Conservation (phyloP, 2,113 vertebrate genomes). For the Chascanopsetta lugubris region DNA sequence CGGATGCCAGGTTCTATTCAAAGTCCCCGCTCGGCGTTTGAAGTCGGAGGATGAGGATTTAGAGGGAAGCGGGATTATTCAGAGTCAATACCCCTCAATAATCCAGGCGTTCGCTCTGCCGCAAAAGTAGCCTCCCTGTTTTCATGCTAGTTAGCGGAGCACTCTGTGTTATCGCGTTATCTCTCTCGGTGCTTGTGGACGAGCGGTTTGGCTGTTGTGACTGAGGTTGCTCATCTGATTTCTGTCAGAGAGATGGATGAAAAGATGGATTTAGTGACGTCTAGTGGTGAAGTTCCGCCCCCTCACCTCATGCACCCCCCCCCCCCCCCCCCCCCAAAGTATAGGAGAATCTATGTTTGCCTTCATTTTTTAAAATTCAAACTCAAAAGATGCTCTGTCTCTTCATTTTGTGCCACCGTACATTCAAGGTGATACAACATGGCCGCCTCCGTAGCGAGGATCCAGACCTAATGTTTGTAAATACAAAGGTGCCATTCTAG, state of each 20-base stretch:
- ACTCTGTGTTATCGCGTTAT: constrained; percentile 25
- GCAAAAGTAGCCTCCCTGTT: constrained; percentile 43
- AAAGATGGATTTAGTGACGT: constrained; percentile 1
- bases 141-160: constrained; percentile 21
- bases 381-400: too few relatives aligned
- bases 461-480: too few relatives aligned
- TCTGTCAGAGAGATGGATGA: constrained; percentile 1
- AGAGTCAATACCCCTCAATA: constrained; percentile 74
- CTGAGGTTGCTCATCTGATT: background rate
- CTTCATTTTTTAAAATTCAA: too few relatives aligned
- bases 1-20: constrained; percentile 74
- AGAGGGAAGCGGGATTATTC: constrained; percentile 75
- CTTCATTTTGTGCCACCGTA: too few relatives aligned
- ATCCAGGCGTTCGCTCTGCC: constrained; percentile 55
- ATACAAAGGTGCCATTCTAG: too few relatives aligned
- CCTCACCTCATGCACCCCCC: too few relatives aligned
- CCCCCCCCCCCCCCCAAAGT: too few relatives aligned
- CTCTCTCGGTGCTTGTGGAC: background rate
- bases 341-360: too few relatives aligned
- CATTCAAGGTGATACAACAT: too few relatives aligned
- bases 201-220: constrained; percentile 9
- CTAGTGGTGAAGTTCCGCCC: too few relatives aligned
- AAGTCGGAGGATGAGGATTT: constrained; percentile 78
- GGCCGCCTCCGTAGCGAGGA: too few relatives aligned
- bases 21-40: constrained; percentile 72